Base-by-base conservation (phyloP, 1,140 invertebrate genomes). In the Magallana angulata region DNA sequence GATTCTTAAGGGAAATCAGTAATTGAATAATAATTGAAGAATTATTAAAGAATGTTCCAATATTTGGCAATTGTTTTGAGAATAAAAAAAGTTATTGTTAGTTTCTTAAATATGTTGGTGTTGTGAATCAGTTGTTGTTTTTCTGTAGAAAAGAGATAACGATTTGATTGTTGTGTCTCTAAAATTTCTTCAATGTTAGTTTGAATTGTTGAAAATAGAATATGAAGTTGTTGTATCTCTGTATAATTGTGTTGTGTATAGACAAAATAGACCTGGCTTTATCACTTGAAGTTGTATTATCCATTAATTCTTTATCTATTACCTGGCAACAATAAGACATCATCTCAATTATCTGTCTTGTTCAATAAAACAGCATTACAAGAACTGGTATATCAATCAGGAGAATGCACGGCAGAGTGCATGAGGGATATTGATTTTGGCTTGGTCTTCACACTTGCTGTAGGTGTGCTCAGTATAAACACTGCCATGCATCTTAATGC, bases 391-490 rank as follows among this genome's bases (percentile, higher is more conserved):
- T 76, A 30, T 76, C 68, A 76, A 30, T 76, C 9, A 12, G 68
- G 30, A 12, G 24, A 76, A 76, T 76, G 68, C 68, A 76, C 24
- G 68, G 12, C 18, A 12, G 24, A 1, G 68, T 76, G 68, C 68
- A 76, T 9, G 68, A 30, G 12, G 24, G 68, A 76, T 76, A 76
- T 76, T 76, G 68, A 76, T 76, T 76, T 68, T 68, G n/a, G 64
- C 64, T 68, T 30, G 36, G 24, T 76, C 68, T 76, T 71, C 64
- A 71, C 24, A 30, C 64, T 71, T 18, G 64, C 8, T 71, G 18
- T 36, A 76, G 68, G 68, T 76, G 68, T 11, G 8, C 24, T 76
- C 68, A 30, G 11, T 76, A 36, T 76, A 30, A 12, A 7, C 60
- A 62, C 14, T 11, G 60, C 60, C 6, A 12, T 62, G n/a, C 68